Evolutionary conservation across 2,888 invertebrate species (phyloP).

Genomic region (Trichogramma evanescens): DNA sequence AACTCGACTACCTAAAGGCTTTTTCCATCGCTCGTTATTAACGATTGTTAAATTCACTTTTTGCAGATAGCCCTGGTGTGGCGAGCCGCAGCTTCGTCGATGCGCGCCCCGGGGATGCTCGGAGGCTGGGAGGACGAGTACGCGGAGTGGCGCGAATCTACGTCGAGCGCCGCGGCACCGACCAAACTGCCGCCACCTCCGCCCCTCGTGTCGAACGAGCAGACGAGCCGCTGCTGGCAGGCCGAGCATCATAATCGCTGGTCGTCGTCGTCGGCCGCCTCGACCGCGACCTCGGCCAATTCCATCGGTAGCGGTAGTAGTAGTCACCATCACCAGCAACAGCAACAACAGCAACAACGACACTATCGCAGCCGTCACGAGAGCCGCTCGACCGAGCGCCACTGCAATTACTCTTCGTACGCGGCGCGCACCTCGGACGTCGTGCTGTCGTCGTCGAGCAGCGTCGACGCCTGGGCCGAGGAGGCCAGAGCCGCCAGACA

Average conservation of each 20-base stretch:
- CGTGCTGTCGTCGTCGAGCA: conserved; percentile 37
- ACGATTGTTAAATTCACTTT: neutral
- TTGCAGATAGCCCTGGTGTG: conserved; percentile 45
- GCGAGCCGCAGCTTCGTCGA: conserved; percentile 41
- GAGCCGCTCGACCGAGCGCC: conserved; percentile 26
- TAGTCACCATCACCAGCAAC: neutral
- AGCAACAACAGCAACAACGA: neutral
- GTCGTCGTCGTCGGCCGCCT: too few species aligned
- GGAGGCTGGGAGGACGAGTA: conserved; percentile 47
- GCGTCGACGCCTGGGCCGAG: conserved; percentile 36
- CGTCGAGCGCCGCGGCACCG: conserved; percentile 33
- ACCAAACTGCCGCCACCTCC: conserved; percentile 28
- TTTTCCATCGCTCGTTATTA: neutral
- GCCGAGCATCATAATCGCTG: conserved; percentile 1
- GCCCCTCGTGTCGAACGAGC: conserved; percentile 3
- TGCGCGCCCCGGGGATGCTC: conserved; percentile 45
- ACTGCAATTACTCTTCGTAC: neutral
- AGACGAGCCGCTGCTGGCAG: neutral
- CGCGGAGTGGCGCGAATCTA: conserved; percentile 45
- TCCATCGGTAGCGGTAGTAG: too few species aligned
- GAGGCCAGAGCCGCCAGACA: conserved; percentile 27
- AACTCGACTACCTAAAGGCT: too few species aligned
- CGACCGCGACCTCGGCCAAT: too few species aligned
- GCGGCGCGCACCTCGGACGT: conserved; percentile 21
- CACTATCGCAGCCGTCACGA: conserved; percentile 20